Evolutionary conservation across 2,113 vertebrate genomes (phyloP).

Genomic region (Rattus norvegicus): DNA sequence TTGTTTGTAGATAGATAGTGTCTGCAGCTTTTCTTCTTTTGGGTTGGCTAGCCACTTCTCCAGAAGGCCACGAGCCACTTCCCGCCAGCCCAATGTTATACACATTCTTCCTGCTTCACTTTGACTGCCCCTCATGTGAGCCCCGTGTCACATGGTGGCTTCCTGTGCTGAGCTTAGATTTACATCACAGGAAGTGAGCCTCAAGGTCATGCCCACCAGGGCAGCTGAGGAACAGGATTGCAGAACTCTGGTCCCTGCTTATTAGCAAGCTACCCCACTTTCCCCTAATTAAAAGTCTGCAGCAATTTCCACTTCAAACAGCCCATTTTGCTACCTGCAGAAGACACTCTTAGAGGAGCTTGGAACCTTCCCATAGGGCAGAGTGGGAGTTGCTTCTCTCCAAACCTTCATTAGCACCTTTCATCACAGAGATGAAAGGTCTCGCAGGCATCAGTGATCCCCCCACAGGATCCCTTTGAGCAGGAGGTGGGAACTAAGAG

Average conservation of each 20-base stretch:
- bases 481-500: not conserved
- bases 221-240: not conserved
- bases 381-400: slow-evolving; percentile 41
- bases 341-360: not conserved
- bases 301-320: slow-evolving; percentile 60
- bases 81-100: accelerated
- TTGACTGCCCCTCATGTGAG: not conserved
- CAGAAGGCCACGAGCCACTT: not conserved
- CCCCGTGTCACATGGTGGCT: not conserved
- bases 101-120: not conserved
- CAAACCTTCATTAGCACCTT: slow-evolving; percentile 74
- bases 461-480: slow-evolving; percentile 58
- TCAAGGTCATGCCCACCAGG: not conserved
- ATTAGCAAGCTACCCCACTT: not conserved
- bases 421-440: slow-evolving; percentile 75
- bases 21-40: not conserved
- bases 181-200: not conserved
- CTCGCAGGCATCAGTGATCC: slow-evolving; percentile 20
- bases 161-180: not conserved
- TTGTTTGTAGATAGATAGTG: not conserved
- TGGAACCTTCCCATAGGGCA: slow-evolving; percentile 27
- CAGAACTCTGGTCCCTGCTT: not conserved
- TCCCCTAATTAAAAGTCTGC: slow-evolving; percentile 57
- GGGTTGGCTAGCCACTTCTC: accelerated
- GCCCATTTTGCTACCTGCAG: not conserved